Evolutionary conservation across 2,113 vertebrate genomes (phyloP), one percentile per base, ranked within the genome.

Genomic region (Scophthalmus maximus): DNA sequence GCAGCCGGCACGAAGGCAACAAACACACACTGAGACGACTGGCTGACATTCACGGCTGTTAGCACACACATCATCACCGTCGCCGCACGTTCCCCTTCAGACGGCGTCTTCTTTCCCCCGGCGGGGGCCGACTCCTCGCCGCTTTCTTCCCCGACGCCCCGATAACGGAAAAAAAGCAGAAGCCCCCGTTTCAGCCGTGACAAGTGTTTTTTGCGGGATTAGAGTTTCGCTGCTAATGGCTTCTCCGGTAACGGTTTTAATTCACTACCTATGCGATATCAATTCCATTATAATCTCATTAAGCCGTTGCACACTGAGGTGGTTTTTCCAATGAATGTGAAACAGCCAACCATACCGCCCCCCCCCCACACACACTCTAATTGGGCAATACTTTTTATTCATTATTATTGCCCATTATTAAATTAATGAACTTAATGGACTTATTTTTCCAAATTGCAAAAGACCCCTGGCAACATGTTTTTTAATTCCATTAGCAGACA

Each of bases 401-500:
- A 91, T 92, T 91, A 91, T 89, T 90, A 92, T 91, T 84, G 85
- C 81, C 87, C 72, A 83, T 93, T 93, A 93, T 93, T 92, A 92
- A 92, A 92, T 92, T 92, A 92, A 92, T 93, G 89, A 92, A 92
- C 87, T 88, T 90, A 92, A 93, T 92, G 89, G 91, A 87, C 82
- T 91, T 85, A 82, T 90, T 92, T n/a, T 88, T 85, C 84, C 83
- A 86, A 88, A 92, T 90, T 84, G 84, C 89, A 79, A 82, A n/a
- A 79, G 86, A 87, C 85, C 86, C 76, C 89, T 79, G 85, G 88
- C 89, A 89, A 89, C 86, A 88, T 86, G 84, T 85, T 89, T 90
- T n/a, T 88, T 90, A 88, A 88, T 85, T 87, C 89, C 81, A 87
- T 92, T 89, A 89, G 85, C 79, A 64, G 87, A 82, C 75, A 61